Evolutionary conservation across 1,140 invertebrate genomes (phyloP).

Genomic region (Sesamia nonagrioides): DNA sequence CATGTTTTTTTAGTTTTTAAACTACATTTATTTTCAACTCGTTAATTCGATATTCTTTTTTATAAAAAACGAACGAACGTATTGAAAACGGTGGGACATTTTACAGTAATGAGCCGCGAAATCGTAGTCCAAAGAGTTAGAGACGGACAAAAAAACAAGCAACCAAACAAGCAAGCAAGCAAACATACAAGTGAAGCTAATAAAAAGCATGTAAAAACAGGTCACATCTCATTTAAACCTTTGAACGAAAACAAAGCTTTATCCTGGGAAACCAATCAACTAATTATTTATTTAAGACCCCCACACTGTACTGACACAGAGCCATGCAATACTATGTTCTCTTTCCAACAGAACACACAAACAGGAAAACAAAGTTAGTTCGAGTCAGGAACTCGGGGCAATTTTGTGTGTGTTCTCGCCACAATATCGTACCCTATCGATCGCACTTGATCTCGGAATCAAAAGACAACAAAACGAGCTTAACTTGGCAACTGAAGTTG

Average conservation of each 20-base stretch:
- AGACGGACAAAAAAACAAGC: too few relatives aligned
- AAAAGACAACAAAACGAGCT: constrained; percentile 26
- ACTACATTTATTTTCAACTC: too few relatives aligned
- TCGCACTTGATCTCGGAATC: constrained; percentile 10
- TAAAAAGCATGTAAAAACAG: too few relatives aligned
- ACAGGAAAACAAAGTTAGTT: constrained; percentile 33
- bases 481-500: neutral
- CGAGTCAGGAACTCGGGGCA: neutral
- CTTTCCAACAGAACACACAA: constrained; percentile 17
- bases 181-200: too few relatives aligned
- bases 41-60: too few relatives aligned
- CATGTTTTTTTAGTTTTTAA: too few relatives aligned
- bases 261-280: neutral
- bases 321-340: constrained; percentile 6
- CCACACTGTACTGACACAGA: neutral
- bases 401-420: constrained; percentile 4
- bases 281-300: constrained; percentile 9
- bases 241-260: neutral
- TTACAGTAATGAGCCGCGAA: too few relatives aligned
- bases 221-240: neutral
- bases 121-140: too few relatives aligned
- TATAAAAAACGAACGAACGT: too few relatives aligned
- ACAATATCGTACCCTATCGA: constrained; percentile 23
- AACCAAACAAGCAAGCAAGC: too few relatives aligned
- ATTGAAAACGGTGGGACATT: too few relatives aligned